These are phyloP conservation scores for Nansenia antarctica DNA, from an alignment of 2,113 vertebrate species.

Conservation along the genomic window DNA sequence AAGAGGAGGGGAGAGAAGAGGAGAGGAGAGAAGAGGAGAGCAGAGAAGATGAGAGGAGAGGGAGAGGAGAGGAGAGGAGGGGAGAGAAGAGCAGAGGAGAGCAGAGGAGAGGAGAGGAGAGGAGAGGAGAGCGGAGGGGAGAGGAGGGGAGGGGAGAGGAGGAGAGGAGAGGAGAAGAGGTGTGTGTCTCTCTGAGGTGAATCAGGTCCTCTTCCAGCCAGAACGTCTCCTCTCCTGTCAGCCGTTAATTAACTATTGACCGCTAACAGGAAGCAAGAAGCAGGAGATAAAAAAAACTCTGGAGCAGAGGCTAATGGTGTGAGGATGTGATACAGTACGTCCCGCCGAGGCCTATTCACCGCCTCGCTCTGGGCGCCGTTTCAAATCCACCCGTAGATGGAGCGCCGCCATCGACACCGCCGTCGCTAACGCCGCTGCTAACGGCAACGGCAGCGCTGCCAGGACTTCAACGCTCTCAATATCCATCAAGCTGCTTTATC, in stretches of 20 bases:
- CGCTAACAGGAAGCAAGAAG: conserved; percentile 50
- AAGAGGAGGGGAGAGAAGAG: too few relatives aligned
- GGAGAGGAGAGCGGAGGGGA: too few relatives aligned
- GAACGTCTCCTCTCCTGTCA: conserved; percentile 43
- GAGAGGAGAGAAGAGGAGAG: too few relatives aligned
- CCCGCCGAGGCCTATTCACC: too few relatives aligned
- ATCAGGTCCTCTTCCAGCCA: conserved; percentile 9
- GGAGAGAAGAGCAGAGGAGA: not conserved
- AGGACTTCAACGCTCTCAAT: conserved; percentile 38
- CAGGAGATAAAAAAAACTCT: conserved; percentile 28
- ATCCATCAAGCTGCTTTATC: conserved; percentile 44
- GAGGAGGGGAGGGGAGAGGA: too few relatives aligned
- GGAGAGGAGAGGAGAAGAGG: too few relatives aligned
- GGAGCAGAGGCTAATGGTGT: conserved; percentile 52
- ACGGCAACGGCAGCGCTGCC: not conserved
- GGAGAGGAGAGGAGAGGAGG: not conserved
- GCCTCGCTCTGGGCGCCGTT: too few relatives aligned
- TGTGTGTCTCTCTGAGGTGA: too few relatives aligned
- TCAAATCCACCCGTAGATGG: too few relatives aligned
- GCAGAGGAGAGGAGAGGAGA: too few relatives aligned
- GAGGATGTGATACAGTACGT: conserved; percentile 56
- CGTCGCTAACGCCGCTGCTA: too few relatives aligned
- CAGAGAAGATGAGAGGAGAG: not conserved
- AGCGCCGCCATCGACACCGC: too few relatives aligned
- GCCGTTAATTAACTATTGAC: conserved; percentile 69